Evolutionary conservation across 2,888 invertebrate species (phyloP).

Genomic region (Agriopis aurantiaria): DNA sequence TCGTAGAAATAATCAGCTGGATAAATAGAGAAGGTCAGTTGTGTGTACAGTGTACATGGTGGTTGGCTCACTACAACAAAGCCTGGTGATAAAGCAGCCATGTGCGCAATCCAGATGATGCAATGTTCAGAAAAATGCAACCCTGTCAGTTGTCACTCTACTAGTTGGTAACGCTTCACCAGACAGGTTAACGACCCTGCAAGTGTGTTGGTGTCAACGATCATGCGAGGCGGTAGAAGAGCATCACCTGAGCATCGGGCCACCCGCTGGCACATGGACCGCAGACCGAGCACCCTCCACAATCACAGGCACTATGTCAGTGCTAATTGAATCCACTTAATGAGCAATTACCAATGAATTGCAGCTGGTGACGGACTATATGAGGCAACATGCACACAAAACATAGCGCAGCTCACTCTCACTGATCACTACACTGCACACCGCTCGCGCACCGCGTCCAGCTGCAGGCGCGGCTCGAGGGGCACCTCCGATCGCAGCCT

Average conservation of each 20-base stretch:
- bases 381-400: conserved; percentile 48
- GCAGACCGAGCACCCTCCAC: conserved; percentile 36
- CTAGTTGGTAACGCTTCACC: conserved; percentile 5
- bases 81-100: conserved; percentile 28
- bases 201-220: conserved; percentile 38
- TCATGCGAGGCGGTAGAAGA: conserved; percentile 6
- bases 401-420: conserved; percentile 51
- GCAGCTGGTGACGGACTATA: conserved; percentile 49
- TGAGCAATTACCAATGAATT: conserved; percentile 52
- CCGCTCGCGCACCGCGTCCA: conserved; percentile 23
- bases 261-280: conserved; percentile 51
- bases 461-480: conserved; percentile 46
- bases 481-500: conserved; percentile 69
- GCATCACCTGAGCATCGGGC: conserved; percentile 61
- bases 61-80: conserved; percentile 16
- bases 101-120: conserved; percentile 50
- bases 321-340: conserved; percentile 53
- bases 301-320: conserved; percentile 56
- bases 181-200: conserved; percentile 51
- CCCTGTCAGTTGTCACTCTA: conserved; percentile 22
- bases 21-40: conserved; percentile 27
- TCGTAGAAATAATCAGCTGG: conserved; percentile 14
- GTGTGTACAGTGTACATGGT: conserved; percentile 3
- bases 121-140: conserved; percentile 53
- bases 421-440: conserved; percentile 56